phyloP scores from a whole-genome alignment of 2,113 vertebrate species.

The Eudyptes chrysolophus region DNA sequence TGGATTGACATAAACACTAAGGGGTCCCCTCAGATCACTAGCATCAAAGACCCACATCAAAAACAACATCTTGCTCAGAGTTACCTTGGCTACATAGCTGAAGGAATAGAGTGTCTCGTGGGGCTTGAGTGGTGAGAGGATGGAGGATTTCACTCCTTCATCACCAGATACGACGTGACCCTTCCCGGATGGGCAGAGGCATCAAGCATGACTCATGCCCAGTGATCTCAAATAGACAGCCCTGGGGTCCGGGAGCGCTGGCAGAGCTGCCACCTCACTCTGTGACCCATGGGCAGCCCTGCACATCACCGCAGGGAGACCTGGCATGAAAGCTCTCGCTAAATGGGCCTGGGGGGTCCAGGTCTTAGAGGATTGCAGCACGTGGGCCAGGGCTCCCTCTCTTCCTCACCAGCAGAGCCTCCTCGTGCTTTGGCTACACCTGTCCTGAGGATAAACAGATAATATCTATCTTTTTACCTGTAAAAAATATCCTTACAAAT shows the following conservation, averaged over 20 bases:
- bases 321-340: neutral
- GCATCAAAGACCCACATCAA: neutral
- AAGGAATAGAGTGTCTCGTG: neutral
- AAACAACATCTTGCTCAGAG: neutral
- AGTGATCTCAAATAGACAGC: neutral
- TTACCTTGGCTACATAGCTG: neutral
- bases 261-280: neutral
- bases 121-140: neutral
- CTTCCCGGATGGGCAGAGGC: neutral
- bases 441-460: neutral
- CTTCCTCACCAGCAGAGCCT: neutral
- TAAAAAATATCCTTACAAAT: neutral
- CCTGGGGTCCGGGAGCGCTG: accelerated
- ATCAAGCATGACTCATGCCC: neutral
- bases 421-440: neutral
- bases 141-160: neutral
- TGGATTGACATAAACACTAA: neutral
- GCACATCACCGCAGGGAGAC: accelerated
- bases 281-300: neutral
- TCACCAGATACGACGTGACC: neutral
- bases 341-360: neutral
- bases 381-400: neutral
- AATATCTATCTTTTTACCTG: neutral
- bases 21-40: neutral
- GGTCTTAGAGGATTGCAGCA: neutral